Evolutionary conservation across 2,113 vertebrate species (phyloP), one percentile per base, ranked within the genome.

Genomic region (Anguilla rostrata): DNA sequence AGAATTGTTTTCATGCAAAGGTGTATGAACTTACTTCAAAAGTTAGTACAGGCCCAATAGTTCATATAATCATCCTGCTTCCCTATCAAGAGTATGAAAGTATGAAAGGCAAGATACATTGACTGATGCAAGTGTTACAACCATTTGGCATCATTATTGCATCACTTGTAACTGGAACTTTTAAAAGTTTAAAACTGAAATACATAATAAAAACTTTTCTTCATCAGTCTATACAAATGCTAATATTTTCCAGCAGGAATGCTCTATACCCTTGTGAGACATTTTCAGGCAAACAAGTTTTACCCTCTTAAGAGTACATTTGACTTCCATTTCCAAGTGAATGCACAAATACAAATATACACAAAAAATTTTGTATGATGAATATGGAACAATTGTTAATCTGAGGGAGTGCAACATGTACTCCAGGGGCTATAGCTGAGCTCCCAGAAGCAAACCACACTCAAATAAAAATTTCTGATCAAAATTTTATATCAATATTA

Each of bases 81-180:
- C 49, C 7, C 60, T 26, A 5, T 26, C 49, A 53, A 53, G 49
- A 12, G 49, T 53, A 12, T 53, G 43, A 46, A 46, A 46, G 9
- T 9, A 46, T 46, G 49, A 53, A 53, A 53, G 49, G 12, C 8
- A 53, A 53, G 49, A 53, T 53, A 9, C n/a, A 26, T 75, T n/a
- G 71, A 75, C 71, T 75, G 71, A 75, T n/a, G 71, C 71, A 75
- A 75, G 71, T 75, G 71, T 75, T 75, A 34, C 71, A 75, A 34
- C 71, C 71, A 75, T 29, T 34, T 75, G 22, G 71, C 71, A 75
- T 34, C 71, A 75, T 34, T 75, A 12, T 75, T 75, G 71, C n/a
- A 12, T 75, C 71, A 75, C n/a, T 75, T 26, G 5, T 75, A 29
- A 75, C n/a, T 34, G 71, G 34, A 75, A 34, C 29, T 9, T n/a